phyloP scores from a whole-genome alignment of 2,113 vertebrate species.

The Ceyx margarethae region DNA sequence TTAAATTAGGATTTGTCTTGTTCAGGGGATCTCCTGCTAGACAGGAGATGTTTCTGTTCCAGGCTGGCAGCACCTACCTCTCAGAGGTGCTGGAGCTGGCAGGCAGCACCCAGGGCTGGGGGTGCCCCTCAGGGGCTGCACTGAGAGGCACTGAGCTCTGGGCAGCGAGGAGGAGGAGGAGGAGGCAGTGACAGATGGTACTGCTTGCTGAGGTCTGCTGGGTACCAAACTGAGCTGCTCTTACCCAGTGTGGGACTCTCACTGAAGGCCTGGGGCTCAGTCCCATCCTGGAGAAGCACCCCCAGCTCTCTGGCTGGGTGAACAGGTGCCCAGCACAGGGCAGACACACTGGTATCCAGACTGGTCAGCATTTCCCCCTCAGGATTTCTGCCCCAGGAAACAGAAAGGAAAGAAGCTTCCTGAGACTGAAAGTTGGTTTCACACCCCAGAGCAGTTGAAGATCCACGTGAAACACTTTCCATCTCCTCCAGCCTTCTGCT shows the following conservation, averaged over 20 bases:
- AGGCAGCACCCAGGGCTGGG: neutral
- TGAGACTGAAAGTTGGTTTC: neutral
- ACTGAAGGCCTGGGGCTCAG: neutral
- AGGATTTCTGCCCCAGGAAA: neutral
- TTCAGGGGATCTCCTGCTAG: neutral
- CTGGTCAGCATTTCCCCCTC: neutral
- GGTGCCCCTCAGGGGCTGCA: neutral
- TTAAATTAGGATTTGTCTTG: neutral
- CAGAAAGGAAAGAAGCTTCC: neutral
- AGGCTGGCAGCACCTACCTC: neutral
- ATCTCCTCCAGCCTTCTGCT: conserved; percentile 32
- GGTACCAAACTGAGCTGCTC: neutral
- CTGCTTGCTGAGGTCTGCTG: neutral
- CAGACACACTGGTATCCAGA: neutral
- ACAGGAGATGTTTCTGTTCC: neutral
- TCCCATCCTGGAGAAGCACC: neutral
- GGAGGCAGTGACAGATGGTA: neutral
- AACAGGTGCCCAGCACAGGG: rapidly evolving
- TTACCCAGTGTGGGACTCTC: neutral
- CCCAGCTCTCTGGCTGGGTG: rapidly evolving
- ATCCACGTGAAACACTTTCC: neutral
- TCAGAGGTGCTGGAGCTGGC: neutral
- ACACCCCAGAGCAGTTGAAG: neutral
- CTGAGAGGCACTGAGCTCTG: neutral
- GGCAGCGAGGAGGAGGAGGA: neutral